Evolutionary conservation across 2,888 invertebrate species (phyloP), one percentile per base, ranked within the genome.

Genomic region (Agonopterix alstromeriana): DNA sequence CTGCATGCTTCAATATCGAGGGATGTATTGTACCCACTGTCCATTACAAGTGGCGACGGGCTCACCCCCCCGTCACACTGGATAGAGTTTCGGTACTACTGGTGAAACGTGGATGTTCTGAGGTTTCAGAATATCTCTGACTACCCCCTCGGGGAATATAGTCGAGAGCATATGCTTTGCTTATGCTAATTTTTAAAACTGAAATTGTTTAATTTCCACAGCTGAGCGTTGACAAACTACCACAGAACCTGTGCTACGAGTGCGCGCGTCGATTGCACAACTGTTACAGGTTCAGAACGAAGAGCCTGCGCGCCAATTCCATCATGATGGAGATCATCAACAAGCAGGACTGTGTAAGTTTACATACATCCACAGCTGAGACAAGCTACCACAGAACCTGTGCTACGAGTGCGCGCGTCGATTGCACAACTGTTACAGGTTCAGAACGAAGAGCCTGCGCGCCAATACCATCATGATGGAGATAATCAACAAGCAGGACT

Each of bases 241-340:
- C 85, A 0, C 73, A 70, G 46, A 63, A 56, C 2, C 38, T 85
- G 0, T 87, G 86, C n/a, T 46, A 55, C 0, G 78, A 83, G 42
- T 87, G 86, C 46, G 62, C 74, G 0, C 67, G 70, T 0, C 56
- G 82, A 2, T 45, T 86, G 0, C 3, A 63, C 0, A 70, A 62
- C 35, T 73, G 67, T 43, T 55, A 56, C 8, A 53, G 47, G 1
- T 73, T 87, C 1, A 60, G 75, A 2, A 54, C 46, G 0, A 75
- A 67, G 35, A 66, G 73, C 8, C 36, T 78, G 0, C 54, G 67
- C 8, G 75, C 83, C 0, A 67, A 81, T 42, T 45, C 61, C 0
- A 53, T 79, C 0, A 55, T 86, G 61, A n/a, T 69, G 10, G 73
- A 80, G 3, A 50, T 80, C 0, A 36, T 77, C 0, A 57, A 58